These are phyloP conservation scores for Callipepla californica DNA, from an alignment of 2,113 vertebrate species.

Conservation along the genomic window DNA sequence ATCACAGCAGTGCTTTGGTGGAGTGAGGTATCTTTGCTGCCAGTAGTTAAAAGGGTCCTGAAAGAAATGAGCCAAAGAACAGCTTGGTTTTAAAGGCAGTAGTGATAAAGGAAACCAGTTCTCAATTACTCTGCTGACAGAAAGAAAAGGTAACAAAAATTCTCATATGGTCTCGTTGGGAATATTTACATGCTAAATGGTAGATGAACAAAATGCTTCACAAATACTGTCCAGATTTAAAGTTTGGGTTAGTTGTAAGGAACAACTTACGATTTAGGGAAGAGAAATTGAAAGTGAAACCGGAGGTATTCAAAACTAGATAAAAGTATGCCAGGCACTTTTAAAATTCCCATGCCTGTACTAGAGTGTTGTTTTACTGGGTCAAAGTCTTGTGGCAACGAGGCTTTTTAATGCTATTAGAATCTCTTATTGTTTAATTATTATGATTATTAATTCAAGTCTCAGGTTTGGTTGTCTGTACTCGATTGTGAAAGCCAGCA, in stretches of 20 bases:
- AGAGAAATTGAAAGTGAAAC: neutral
- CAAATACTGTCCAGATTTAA: neutral
- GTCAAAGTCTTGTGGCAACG: neutral
- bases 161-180: neutral
- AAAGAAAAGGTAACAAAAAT: neutral
- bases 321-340: neutral
- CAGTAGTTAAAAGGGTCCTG: neutral
- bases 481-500: neutral
- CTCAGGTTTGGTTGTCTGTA: neutral
- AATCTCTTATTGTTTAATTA: neutral
- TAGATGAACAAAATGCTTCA: neutral
- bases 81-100: neutral
- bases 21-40: neutral
- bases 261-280: neutral
- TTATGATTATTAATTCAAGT: neutral
- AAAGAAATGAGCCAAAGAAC: neutral
- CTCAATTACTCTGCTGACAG: neutral
- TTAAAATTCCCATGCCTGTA: neutral
- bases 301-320: neutral
- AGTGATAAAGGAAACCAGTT: neutral
- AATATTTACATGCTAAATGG: neutral
- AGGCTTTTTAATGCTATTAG: neutral
- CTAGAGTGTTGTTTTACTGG: neutral
- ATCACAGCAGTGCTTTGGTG: accelerated
- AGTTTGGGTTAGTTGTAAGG: neutral